Evolutionary conservation across 1,140 invertebrate genomes (phyloP).

Genomic region (Pseudomyrmex sp.): DNA sequence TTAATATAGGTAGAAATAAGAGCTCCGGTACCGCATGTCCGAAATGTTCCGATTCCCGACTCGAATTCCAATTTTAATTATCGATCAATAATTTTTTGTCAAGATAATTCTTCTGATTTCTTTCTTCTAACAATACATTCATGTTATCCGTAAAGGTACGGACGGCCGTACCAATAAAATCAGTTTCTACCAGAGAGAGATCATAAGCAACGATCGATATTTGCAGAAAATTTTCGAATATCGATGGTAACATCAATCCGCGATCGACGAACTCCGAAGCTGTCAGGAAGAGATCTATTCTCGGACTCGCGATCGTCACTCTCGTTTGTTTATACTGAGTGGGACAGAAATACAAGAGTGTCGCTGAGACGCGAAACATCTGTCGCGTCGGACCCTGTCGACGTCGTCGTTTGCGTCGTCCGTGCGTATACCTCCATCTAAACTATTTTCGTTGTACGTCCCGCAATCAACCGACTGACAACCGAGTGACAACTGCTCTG

Average conservation of each 20-base stretch:
- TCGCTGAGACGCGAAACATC: conserved; percentile 80
- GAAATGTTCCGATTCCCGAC: too few species aligned
- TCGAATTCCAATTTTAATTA: too few species aligned
- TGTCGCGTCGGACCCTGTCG: conserved; percentile 75
- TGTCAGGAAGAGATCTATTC: conserved; percentile 76
- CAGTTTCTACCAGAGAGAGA: background rate
- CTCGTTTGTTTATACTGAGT: conserved; percentile 82
- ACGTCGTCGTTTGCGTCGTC: conserved; percentile 55
- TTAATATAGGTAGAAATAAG: too few species aligned
- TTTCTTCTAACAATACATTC: too few species aligned
- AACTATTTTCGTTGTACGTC: conserved; percentile 75
- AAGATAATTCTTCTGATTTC: too few species aligned
- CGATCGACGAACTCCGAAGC: conserved; percentile 13
- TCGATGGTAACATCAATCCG: conserved; percentile 8
- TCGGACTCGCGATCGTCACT: conserved; percentile 80
- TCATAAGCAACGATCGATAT: background rate
- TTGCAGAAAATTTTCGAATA: background rate
- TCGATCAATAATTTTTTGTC: too few species aligned
- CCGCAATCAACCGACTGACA: conserved; percentile 74
- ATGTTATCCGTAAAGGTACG: too few species aligned
- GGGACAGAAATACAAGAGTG: conserved; percentile 83
- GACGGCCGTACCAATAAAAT: too few species aligned
- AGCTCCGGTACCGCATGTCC: too few species aligned
- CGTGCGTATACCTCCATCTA: conserved; percentile 53
- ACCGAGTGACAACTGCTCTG: conserved; percentile 73